Percentiles rank a stretch among this genome's conserved stretches.
Conservation (phyloP, 1,140 invertebrate species). For the Drosophila takahashii region DNA sequence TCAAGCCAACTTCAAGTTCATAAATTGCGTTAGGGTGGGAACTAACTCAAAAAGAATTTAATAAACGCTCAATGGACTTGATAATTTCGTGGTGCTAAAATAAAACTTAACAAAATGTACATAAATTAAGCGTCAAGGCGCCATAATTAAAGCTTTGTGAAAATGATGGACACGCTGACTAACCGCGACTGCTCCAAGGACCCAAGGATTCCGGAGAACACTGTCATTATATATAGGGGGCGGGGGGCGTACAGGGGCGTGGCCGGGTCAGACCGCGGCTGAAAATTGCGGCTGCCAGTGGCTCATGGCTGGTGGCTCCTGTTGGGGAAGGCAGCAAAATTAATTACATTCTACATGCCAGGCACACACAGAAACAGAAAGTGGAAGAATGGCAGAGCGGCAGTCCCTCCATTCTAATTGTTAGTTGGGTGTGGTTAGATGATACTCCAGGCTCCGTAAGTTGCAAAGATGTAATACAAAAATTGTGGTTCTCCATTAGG, state of each 20-base stretch:
- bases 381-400: background rate
- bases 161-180: slow-evolving; percentile 68
- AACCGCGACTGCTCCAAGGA: slow-evolving; percentile 53
- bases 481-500: background rate
- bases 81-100: slow-evolving; percentile 76
- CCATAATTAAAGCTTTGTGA: slow-evolving; percentile 77
- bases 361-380: slow-evolving; percentile 52
- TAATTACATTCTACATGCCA: slow-evolving; percentile 81
- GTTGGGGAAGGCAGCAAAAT: slow-evolving; percentile 62
- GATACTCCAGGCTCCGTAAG: slow-evolving; percentile 6
- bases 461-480: slow-evolving; percentile 5
- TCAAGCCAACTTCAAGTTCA: background rate
- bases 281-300: slow-evolving; percentile 39
- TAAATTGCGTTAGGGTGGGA: slow-evolving; percentile 6
- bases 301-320: slow-evolving; percentile 43
- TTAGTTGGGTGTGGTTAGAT: slow-evolving; percentile 27
- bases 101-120: slow-evolving; percentile 80
- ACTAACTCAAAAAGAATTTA: slow-evolving; percentile 50
- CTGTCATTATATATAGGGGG: slow-evolving; percentile 32
- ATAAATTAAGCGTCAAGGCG: slow-evolving; percentile 75
- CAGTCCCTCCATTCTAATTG: slow-evolving; percentile 27
- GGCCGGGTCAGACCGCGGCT: slow-evolving; percentile 8
- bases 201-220: slow-evolving; percentile 22
- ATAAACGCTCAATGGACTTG: slow-evolving; percentile 78
- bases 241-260: background rate